These are phyloP conservation scores for Danaus plexippus DNA, from an alignment of 1,140 invertebrate genomes.

Conservation along the genomic window DNA sequence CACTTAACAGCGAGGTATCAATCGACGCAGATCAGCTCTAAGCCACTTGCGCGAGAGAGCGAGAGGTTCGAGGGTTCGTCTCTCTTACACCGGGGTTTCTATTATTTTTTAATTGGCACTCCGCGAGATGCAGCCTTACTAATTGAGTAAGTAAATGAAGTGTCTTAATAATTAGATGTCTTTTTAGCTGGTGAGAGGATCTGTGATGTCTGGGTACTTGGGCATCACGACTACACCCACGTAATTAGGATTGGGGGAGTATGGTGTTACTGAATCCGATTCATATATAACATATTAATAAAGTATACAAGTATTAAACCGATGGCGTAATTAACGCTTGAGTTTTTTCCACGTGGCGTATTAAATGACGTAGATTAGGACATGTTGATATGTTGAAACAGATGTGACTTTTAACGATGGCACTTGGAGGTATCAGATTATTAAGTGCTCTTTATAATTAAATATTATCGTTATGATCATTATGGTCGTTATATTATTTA, in stretches of 20 bases:
- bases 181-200: constrained; percentile 50
- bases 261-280: neutral
- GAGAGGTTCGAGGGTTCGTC: constrained; percentile 33
- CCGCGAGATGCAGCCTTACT: constrained; percentile 56
- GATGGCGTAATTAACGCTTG: too few species aligned
- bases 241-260: constrained; percentile 23
- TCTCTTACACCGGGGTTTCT: constrained; percentile 51
- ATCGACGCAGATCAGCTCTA: constrained; percentile 52
- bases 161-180: constrained; percentile 68
- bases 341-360: too few species aligned
- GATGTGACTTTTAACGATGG: too few species aligned
- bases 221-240: constrained; percentile 21
- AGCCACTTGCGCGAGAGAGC: constrained; percentile 48
- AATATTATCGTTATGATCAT: too few species aligned
- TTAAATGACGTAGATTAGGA: too few species aligned
- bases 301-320: too few species aligned
- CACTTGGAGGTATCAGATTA: too few species aligned
- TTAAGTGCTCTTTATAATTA: too few species aligned
- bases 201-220: constrained; percentile 28
- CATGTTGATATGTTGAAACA: too few species aligned
- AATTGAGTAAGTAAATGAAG: constrained; percentile 69
- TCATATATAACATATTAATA: too few species aligned
- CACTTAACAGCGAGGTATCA: constrained; percentile 47
- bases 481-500: too few species aligned
- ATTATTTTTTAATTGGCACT: constrained; percentile 70